phyloP scores from a whole-genome alignment of 2,888 invertebrate genomes.

The Ormyrus thymus region DNA sequence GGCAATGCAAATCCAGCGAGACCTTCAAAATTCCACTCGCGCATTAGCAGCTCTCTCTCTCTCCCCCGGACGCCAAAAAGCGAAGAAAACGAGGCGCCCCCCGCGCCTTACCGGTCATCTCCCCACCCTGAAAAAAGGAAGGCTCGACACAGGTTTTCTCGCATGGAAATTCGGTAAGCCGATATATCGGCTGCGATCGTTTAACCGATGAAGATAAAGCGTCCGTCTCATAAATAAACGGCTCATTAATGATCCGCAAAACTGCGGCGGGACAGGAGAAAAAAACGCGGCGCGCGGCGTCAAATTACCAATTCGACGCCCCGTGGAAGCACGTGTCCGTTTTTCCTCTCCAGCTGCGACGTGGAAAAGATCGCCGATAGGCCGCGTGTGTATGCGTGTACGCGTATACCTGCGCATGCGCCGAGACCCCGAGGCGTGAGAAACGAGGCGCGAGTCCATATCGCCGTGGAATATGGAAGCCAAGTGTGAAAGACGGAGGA shows the following conservation, averaged over 20 bases:
- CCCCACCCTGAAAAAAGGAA: background rate
- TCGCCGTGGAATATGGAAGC: too few relatives aligned
- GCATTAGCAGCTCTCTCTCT: background rate
- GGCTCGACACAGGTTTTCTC: constrained; percentile 28
- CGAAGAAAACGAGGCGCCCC: too few relatives aligned
- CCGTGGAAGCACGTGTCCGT: too few relatives aligned
- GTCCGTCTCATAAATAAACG: constrained; percentile 47
- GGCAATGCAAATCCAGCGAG: too few relatives aligned
- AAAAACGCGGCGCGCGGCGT: constrained; percentile 18
- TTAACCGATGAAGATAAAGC: constrained; percentile 54
- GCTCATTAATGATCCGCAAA: constrained; percentile 44
- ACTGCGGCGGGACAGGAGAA: constrained; percentile 6
- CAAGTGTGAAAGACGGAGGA: too few relatives aligned
- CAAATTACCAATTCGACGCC: constrained; percentile 48
- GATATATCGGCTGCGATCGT: constrained; percentile 47
- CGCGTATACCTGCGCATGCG: too few relatives aligned
- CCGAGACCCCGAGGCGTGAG: too few relatives aligned
- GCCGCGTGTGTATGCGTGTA: too few relatives aligned
- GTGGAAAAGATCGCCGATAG: background rate
- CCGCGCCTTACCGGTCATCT: too few relatives aligned
- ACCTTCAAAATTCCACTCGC: constrained; percentile 14
- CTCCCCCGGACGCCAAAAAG: too few relatives aligned
- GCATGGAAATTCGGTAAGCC: constrained; percentile 53
- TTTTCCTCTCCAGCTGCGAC: too few relatives aligned
- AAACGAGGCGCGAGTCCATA: too few relatives aligned